phyloP scores from a whole-genome alignment of 2,797 vertebrate species.

The Orestias chungarensis region DNA sequence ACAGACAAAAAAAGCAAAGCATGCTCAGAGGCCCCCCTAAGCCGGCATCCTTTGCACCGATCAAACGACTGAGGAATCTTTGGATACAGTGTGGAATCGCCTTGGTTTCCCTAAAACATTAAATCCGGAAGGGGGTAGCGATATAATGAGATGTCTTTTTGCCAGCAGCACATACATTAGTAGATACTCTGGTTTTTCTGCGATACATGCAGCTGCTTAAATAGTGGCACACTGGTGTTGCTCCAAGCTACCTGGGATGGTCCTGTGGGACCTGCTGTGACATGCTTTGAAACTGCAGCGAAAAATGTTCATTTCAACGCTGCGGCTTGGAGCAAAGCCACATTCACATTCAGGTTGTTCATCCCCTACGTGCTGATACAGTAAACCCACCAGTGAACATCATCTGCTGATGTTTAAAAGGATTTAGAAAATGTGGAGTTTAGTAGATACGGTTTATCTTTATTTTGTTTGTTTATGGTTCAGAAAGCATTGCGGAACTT shows the following conservation, averaged over 20 bases:
- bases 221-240: slow-evolving; percentile 58
- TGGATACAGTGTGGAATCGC: slow-evolving; percentile 48
- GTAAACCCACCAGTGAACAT: slow-evolving; percentile 27
- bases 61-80: slow-evolving; percentile 44
- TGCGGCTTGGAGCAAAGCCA: slow-evolving; percentile 15
- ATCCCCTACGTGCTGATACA: background rate
- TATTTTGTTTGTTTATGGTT: slow-evolving; percentile 8
- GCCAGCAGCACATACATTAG: slow-evolving; percentile 41
- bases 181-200: slow-evolving; percentile 54
- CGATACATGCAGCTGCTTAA: slow-evolving; percentile 58
- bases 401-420: slow-evolving; percentile 5
- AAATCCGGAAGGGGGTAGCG: background rate
- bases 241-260: slow-evolving; percentile 46
- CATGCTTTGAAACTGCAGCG: slow-evolving; percentile 60
- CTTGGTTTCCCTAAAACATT: slow-evolving; percentile 40
- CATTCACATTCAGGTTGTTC: slow-evolving; percentile 23
- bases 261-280: slow-evolving; percentile 56
- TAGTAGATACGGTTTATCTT: background rate
- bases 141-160: slow-evolving; percentile 7
- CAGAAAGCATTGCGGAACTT: slow-evolving; percentile 41
- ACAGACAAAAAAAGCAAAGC: slow-evolving; percentile 52
- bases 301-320: slow-evolving; percentile 53
- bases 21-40: slow-evolving; percentile 4
- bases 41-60: slow-evolving; percentile 50
- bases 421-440: background rate